A percentile compares a stretch with the other conserved stretches of the same genome.
These are phyloP conservation scores for Labia minor DNA, from an alignment of 2,888 invertebrate species.

Conservation along the genomic window DNA sequence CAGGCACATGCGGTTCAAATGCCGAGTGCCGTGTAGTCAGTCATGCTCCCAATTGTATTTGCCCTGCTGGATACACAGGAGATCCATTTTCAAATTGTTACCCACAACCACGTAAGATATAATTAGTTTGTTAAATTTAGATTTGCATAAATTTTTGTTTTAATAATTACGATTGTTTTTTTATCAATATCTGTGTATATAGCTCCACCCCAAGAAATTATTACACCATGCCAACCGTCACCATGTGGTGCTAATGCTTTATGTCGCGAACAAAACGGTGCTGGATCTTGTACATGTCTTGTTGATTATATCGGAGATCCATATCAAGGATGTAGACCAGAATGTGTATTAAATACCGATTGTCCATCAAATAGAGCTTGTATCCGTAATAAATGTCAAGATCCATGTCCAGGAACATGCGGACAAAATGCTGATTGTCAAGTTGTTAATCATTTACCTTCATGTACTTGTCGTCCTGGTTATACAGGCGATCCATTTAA, in stretches of 20 bases:
- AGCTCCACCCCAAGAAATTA: conserved; percentile 34
- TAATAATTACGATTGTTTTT: conserved; percentile 22
- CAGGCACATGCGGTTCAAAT: conserved; percentile 42
- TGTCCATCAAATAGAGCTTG: conserved; percentile 41
- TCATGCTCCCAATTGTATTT: conserved; percentile 43
- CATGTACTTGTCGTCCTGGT: conserved; percentile 49
- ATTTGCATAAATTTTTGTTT: conserved; percentile 32
- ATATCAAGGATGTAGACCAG: conserved; percentile 39
- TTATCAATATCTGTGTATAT: conserved; percentile 30
- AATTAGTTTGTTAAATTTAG: conserved; percentile 25
- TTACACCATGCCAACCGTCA: conserved; percentile 25
- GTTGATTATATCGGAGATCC: conserved; percentile 39
- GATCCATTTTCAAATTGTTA: conserved; percentile 55
- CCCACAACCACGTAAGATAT: conserved; percentile 35
- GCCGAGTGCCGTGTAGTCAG: conserved; percentile 36
- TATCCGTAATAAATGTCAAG: conserved; percentile 37
- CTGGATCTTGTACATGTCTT: conserved; percentile 36
- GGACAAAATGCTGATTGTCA: conserved; percentile 36
- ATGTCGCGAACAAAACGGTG: conserved; percentile 33
- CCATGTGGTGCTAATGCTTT: conserved; percentile 34
- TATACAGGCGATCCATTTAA: conserved; percentile 62
- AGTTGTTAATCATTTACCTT: conserved; percentile 33
- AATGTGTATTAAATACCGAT: conserved; percentile 41
- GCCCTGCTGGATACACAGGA: conserved; percentile 53
- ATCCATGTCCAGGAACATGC: conserved; percentile 49